Evolutionary conservation across 2,888 invertebrate species (phyloP).

Genomic region (Sarcophaga subvicina): DNA sequence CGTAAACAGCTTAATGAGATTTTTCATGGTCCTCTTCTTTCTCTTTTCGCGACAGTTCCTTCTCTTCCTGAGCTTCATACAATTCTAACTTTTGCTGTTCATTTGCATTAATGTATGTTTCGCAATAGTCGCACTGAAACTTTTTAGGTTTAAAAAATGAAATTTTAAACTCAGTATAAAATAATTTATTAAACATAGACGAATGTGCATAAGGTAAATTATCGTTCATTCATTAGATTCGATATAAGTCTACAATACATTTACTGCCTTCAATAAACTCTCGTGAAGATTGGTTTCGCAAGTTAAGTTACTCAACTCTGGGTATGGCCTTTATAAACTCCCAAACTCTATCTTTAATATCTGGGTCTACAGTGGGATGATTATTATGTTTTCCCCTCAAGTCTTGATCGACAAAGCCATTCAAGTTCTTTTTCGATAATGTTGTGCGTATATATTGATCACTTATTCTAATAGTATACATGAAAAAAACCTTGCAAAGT

Average conservation of each 20-base stretch:
- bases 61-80: conserved; percentile 37
- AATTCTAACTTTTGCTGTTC: conserved; percentile 42
- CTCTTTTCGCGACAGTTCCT: conserved; percentile 43
- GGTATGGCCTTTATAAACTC: conserved; percentile 71
- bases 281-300: conserved; percentile 64
- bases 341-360: conserved; percentile 63
- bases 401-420: conserved; percentile 34
- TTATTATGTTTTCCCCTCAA: conserved; percentile 9
- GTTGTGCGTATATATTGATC: neutral
- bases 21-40: conserved; percentile 51
- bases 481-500: conserved; percentile 32
- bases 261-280: conserved; percentile 69
- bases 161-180: conserved; percentile 58
- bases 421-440: conserved; percentile 27
- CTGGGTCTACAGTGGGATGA: conserved; percentile 27
- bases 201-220: conserved; percentile 55
- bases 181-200: conserved; percentile 47
- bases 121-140: conserved; percentile 66
- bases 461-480: conserved; percentile 20
- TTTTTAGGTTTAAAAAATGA: conserved; percentile 57
- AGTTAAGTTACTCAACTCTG: conserved; percentile 69
- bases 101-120: conserved; percentile 54
- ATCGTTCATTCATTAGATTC: conserved; percentile 67
- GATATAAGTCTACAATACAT: conserved; percentile 71
- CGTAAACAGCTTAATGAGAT: conserved; percentile 15